phyloP scores from a whole-genome alignment of 2,888 invertebrate species.

The Hofmannophila pseudospretella region DNA sequence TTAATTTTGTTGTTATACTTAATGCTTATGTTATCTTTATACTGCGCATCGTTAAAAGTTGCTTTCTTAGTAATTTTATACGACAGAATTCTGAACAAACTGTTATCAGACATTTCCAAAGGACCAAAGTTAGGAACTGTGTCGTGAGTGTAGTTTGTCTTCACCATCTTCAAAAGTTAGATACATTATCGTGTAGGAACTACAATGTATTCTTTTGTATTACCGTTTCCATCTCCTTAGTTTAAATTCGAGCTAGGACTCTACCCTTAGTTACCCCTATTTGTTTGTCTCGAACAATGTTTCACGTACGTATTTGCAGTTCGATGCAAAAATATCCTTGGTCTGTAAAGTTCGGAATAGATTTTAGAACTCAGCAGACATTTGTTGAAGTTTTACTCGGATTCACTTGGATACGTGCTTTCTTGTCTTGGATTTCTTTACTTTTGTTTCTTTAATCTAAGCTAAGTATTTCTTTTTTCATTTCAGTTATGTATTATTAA shows the following conservation, averaged over 20 bases:
- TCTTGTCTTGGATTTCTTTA: conserved; percentile 16
- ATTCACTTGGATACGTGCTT: conserved; percentile 24
- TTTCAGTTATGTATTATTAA: no score
- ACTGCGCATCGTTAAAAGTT: no score
- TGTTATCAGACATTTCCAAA: no score
- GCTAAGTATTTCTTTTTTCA: not conserved
- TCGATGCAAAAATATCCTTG: conserved; percentile 22
- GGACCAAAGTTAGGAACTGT: no score
- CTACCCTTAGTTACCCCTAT: conserved; percentile 13
- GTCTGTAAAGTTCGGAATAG: conserved; percentile 31
- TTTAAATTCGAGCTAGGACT: conserved; percentile 8
- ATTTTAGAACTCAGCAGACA: conserved; percentile 28
- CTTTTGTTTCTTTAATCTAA: conserved; percentile 7
- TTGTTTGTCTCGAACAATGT: conserved; percentile 20
- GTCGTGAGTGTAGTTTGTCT: no score
- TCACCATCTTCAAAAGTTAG: no score
- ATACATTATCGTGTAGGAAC: no score
- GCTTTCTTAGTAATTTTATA: no score
- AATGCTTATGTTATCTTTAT: no score
- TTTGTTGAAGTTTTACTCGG: conserved; percentile 28
- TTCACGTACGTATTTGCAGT: conserved; percentile 18
- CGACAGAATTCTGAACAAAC: no score
- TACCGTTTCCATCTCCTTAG: conserved; percentile 2
- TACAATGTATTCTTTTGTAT: not conserved
- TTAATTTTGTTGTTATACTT: no score